A percentile compares a stretch with the other conserved stretches of the same genome.
These are phyloP conservation scores for Eidolon dupreanum DNA, from an alignment of 2,797 vertebrate species.

Conservation along the genomic window DNA sequence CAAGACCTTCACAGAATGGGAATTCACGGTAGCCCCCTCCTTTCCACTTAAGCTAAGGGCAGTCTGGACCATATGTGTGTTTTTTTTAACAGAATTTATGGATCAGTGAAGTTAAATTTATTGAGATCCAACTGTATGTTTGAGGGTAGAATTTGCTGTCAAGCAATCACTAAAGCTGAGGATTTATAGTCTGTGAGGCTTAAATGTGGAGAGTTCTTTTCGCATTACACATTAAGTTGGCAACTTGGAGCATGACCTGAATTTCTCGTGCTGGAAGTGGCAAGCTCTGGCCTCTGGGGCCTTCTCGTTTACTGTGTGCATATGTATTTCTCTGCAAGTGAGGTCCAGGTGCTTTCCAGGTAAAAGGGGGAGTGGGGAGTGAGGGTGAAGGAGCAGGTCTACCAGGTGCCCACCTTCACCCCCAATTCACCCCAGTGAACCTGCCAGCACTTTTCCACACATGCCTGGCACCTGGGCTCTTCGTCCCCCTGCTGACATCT, in stretches of 20 bases:
- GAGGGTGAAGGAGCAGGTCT: not conserved
- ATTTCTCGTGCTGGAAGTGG: constrained; percentile 3
- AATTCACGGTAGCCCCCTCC: not conserved
- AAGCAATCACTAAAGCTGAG: constrained; percentile 20
- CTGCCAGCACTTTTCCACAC: not conserved
- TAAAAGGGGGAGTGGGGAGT: not conserved
- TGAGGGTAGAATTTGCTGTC: constrained; percentile 49
- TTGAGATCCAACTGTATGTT: constrained; percentile 39
- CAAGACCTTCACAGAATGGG: constrained; percentile 12
- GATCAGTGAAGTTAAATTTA: constrained; percentile 56
- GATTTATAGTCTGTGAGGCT: constrained; percentile 45
- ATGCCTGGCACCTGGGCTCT: not conserved
- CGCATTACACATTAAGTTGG: not conserved
- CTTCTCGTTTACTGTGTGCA: not conserved
- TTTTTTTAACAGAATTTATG: constrained; percentile 42
- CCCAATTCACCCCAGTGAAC: not conserved
- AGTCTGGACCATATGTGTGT: not conserved
- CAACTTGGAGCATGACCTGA: not conserved
- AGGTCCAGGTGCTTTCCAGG: not conserved
- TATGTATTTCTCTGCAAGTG: not conserved
- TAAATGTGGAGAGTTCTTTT: constrained; percentile 18
- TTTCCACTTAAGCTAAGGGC: not conserved
- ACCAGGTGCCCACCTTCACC: not conserved
- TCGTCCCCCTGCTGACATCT: not conserved
- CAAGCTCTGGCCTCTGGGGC: not conserved